phyloP scores from a whole-genome alignment of 92 coral and sea anemone species.

The Porites evermanni region DNA sequence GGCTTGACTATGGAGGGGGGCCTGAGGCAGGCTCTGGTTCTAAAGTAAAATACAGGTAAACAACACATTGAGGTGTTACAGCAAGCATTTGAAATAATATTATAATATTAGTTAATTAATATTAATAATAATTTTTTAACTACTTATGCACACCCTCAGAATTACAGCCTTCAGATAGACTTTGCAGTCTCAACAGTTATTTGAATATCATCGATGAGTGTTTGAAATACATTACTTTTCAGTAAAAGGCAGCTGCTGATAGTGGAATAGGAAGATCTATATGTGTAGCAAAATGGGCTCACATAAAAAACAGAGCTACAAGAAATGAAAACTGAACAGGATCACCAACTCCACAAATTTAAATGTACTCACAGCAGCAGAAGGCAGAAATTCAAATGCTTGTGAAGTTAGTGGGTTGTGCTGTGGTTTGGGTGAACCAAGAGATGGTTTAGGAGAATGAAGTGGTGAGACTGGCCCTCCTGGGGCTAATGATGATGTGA shows the following conservation, averaged over 20 bases:
- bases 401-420: conserved; percentile 70
- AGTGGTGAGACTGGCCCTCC: conserved; percentile 92
- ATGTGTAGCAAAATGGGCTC: too few species aligned
- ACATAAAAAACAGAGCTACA: too few species aligned
- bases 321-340: not conserved
- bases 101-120: too few species aligned
- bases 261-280: too few species aligned
- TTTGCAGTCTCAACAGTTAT: too few species aligned
- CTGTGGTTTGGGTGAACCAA: conserved; percentile 67
- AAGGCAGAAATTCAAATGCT: conserved; percentile 92
- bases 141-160: too few species aligned
- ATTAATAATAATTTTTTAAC: too few species aligned
- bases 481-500: conserved; percentile 83
- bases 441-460: conserved; percentile 83
- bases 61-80: not conserved
- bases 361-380: conserved; percentile 75
- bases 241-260: too few species aligned
- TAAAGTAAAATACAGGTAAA: not conserved
- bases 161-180: too few species aligned
- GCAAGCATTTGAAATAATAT: not conserved
- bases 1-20: conserved; percentile 46
- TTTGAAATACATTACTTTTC: too few species aligned
- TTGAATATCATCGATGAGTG: too few species aligned
- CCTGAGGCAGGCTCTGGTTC: conserved; percentile 51
- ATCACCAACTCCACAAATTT: not conserved